Conservation (phyloP, 2,888 invertebrate species). For the Mythimna vitellina region DNA sequence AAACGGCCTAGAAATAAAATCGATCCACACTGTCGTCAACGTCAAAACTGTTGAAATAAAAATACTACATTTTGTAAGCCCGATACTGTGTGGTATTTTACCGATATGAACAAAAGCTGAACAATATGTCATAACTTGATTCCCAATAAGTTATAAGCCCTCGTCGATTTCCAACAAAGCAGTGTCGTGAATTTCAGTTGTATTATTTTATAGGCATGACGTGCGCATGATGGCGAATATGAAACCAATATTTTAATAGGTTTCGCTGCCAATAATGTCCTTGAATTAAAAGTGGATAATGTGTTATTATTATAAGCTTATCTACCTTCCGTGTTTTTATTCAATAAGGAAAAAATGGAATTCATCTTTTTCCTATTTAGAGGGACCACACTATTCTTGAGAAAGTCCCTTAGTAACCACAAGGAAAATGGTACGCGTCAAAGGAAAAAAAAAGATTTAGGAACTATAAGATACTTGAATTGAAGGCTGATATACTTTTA, state of each 20-base stretch:
- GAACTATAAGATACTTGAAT: too few species aligned
- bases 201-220: slow-evolving; percentile 7
- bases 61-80: not conserved
- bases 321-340: not conserved
- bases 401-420: not conserved
- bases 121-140: not conserved
- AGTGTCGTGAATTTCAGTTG: not conserved
- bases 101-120: not conserved
- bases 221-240: not conserved
- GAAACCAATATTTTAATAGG: not conserved
- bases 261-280: not conserved
- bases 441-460: not conserved
- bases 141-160: slow-evolving; percentile 6
- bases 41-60: not conserved
- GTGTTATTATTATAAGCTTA: not conserved
- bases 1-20: not conserved
- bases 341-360: not conserved
- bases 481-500: too few species aligned
- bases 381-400: not conserved
- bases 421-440: not conserved
- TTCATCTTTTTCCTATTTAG: not conserved
- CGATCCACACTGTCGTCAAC: too few species aligned
- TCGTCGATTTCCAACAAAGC: not conserved
- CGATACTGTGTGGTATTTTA: not conserved
- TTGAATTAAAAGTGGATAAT: not conserved